Evolutionary conservation across 2,113 vertebrate species (phyloP).

Genomic region (Hystrix brachyura): DNA sequence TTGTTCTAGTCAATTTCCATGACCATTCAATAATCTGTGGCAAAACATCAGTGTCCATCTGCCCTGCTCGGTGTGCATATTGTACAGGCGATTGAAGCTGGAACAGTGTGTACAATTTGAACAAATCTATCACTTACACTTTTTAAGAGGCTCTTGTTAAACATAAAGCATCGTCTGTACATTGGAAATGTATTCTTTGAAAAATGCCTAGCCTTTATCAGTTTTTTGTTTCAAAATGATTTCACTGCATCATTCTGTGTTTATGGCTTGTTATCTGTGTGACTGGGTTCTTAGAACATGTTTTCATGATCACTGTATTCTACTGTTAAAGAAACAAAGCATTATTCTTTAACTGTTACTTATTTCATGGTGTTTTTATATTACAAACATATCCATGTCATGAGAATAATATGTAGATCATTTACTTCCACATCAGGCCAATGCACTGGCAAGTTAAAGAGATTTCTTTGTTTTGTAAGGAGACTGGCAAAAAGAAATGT

Average conservation of each 20-base stretch:
- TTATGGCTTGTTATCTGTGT: constrained; percentile 83
- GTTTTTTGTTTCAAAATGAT: constrained; percentile 83
- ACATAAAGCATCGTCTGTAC: constrained; percentile 69
- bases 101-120: constrained; percentile 17
- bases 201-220: constrained; percentile 86
- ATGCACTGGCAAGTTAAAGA: constrained; percentile 60
- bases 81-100: not conserved
- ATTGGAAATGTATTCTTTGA: constrained; percentile 80
- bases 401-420: not conserved
- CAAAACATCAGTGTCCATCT: not conserved
- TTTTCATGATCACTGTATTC: constrained; percentile 80
- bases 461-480: constrained; percentile 57
- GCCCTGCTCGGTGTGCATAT: not conserved
- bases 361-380: constrained; percentile 79
- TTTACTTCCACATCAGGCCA: constrained; percentile 67
- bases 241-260: constrained; percentile 75
- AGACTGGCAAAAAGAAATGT: not conserved
- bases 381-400: constrained; percentile 47
- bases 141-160: constrained; percentile 63
- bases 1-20: not conserved
- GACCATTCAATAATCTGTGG: not conserved
- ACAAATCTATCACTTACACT: constrained; percentile 57
- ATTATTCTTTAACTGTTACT: constrained; percentile 77
- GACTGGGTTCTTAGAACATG: constrained; percentile 81
- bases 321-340: constrained; percentile 64